Evolutionary conservation across 2,888 invertebrate genomes (phyloP), one percentile per base, ranked within the genome.

Genomic region (Cephalotes varians): DNA sequence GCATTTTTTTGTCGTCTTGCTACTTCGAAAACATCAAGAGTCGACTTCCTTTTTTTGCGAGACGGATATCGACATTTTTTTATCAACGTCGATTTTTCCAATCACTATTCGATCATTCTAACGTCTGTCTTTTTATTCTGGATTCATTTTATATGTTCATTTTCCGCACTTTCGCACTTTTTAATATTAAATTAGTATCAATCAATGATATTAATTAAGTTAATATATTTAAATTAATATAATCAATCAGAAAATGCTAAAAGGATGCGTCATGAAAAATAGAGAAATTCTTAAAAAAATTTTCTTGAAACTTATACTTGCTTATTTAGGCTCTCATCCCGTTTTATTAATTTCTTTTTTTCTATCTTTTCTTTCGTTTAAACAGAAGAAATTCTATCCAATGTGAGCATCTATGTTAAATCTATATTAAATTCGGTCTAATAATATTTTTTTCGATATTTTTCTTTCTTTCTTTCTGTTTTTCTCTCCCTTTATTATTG

Each of bases 31-130:
- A 58, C 71, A 37, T 73, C 54, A 56, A 21, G 15, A 18, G 7
- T 60, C 47, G n/a, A 69, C 69, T 71, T 54, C 25, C 15, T 71
- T 73, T 71, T 73, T 56, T 44, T 34, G 69, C 54, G 4, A 71
- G 37, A 69, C 34, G 51, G 31, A 60, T 60, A 49, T 73, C 44
- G 56, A 40, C 51, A 40, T 40, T 56, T 73, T 73, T 28, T 60
- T 60, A 10, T 31, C 44, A 58, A 58, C 15, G 44, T 51, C 25
- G 25, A 34, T 18, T 51, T 54, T 71, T 51, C 37, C 25, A 40
- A 65, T 28, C 64, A 37, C n/a, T 10, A 12, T 12, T 25, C 37
- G 40, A 56, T 69, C 51, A 69, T 69, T 67, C 10, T 28, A 18
- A 25, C 4, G 2, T 47, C 47, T 49, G 15, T n/a, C n/a, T 47